Evolutionary conservation across 2,888 invertebrate species (phyloP), one percentile per base, ranked within the genome.

Genomic region (Pharmacophagus antenor): DNA sequence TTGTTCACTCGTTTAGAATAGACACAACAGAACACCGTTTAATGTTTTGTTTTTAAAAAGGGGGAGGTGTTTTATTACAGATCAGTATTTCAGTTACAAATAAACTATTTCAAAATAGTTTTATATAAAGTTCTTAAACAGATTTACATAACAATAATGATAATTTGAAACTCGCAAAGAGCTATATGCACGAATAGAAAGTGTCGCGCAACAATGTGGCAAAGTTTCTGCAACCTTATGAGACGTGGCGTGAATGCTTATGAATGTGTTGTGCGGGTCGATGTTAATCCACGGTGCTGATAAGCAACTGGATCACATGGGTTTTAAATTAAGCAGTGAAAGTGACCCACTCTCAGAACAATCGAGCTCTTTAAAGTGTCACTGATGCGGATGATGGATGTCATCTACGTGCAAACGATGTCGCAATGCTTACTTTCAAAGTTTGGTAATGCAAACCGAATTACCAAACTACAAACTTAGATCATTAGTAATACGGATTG

Each of bases 321-420:
- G 74, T 74, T 80, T 79, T 75, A 76, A 80, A 83, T 83, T 75
- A 80, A 70, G 75, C 77, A 76, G 88, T 81, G 89, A 89, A 89
- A 89, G 89, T 86, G 85, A 79, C 82, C 80, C 77, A 82, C 80
- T 84, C 77, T 66, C 71, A 70, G 77, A 82, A 87, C 87, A 85
- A 85, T 85, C 80, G 80, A 84, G 79, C 79, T 81, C 80, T 82
- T 79, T 80, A 75, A 81, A 78, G 79, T 88, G 88, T 86, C 86
- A 83, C 83, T 76, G 72, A 75, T 79, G 79, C 73, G 63, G 76
- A 79, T 82, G 79, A 84, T 77, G 80, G 73, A 84, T 82, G 77
- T 77, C 72, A 72, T 72, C 76, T 80, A 76, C 78, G 75, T 76
- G 76, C 75, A 77, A 72, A 69, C 69, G 68, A 71, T 79, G 76